These are phyloP conservation scores for Seriola aureovittata DNA, from an alignment of 2,113 vertebrate species.

Conservation along the genomic window DNA sequence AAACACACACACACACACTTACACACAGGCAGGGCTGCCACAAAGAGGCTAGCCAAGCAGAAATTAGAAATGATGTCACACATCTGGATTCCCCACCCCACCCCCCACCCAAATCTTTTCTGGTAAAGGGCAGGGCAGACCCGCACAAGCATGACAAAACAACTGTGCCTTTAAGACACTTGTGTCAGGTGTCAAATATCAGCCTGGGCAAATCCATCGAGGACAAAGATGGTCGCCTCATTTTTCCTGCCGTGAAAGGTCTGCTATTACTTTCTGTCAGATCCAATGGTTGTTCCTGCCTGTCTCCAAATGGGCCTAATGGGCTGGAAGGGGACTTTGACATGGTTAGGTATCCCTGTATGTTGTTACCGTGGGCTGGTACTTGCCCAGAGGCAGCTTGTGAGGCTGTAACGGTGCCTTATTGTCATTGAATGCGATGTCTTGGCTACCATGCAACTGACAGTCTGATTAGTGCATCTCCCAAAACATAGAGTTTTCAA, in stretches of 20 bases:
- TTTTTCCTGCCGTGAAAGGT: conserved; percentile 48
- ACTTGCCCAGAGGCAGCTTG: conserved; percentile 50
- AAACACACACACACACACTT: conserved; percentile 23
- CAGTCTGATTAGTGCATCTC: neutral
- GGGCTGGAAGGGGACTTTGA: conserved; percentile 64
- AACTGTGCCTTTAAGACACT: conserved; percentile 33
- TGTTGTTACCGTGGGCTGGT: conserved; percentile 41
- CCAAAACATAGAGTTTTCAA: neutral
- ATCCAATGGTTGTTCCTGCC: conserved; percentile 56
- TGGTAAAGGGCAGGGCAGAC: conserved; percentile 34
- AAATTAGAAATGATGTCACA: conserved; percentile 68
- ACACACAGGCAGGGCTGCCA: conserved; percentile 33
- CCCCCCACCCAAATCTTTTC: neutral
- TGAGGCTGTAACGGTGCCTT: conserved; percentile 39
- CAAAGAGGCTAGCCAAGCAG: conserved; percentile 62
- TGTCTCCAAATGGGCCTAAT: conserved; percentile 41
- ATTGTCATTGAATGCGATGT: conserved; percentile 45
- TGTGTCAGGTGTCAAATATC: conserved; percentile 61
- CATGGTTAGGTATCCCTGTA: conserved; percentile 55
- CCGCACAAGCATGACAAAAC: conserved; percentile 20
- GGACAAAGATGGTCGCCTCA: conserved; percentile 39
- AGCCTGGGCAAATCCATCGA: conserved; percentile 17
- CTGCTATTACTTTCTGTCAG: conserved; percentile 61
- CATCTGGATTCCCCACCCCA: conserved; percentile 47
- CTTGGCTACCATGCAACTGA: conserved; percentile 3